Base-by-base conservation (phyloP, 2,888 invertebrate genomes). In the Acrobasis suavella region DNA sequence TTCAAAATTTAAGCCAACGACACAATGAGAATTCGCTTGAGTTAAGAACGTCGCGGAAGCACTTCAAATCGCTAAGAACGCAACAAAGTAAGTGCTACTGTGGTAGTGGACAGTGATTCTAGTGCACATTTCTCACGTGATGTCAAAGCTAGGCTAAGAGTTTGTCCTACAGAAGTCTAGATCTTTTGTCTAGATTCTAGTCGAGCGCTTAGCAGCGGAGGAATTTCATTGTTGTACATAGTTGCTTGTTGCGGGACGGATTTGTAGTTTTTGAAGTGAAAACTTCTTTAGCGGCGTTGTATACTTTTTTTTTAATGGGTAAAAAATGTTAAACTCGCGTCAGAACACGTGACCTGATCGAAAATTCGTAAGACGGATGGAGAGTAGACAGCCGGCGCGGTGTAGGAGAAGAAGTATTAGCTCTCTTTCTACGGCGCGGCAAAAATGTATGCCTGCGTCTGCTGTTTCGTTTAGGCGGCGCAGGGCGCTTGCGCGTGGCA, bases 41-140 rank as follows among this genome's bases (percentile, higher is more conserved):
- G 1, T 42, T 3, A 5, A 12, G 10, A 46, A n/a, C 46, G 46
- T 12, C 14, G n/a, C 7, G n/a, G n/a, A 46, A 46, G 46, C n/a
- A 2, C 14, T 14, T 46, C n/a, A 5, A 12, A 46, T 5, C n/a
- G 46, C 46, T 12, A 54, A 54, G 15, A n/a, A 14, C 15, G 15
- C 32, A 14, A 22, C 52, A 22, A 17, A 22, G 52, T 52, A 22
- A 37, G n/a, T 15, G 37, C 54, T 54, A 54, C 38, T 32, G 52
- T n/a, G 2, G 46, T 46, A 1, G 32, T 32, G 32, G 32, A 7
- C 32, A 32, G 32, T 32, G 5, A 32, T 32, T 32, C n/a, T 46
- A 52, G 52, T 54, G 17, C 59, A 50, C 39, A 17, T 60, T 50
- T 51, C 59, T 37, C 50, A 60, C 59, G 59, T 17, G 17, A 10